Evolutionary conservation across 1,140 invertebrate species (phyloP).

Genomic region (Leguminivora glycinivorella): DNA sequence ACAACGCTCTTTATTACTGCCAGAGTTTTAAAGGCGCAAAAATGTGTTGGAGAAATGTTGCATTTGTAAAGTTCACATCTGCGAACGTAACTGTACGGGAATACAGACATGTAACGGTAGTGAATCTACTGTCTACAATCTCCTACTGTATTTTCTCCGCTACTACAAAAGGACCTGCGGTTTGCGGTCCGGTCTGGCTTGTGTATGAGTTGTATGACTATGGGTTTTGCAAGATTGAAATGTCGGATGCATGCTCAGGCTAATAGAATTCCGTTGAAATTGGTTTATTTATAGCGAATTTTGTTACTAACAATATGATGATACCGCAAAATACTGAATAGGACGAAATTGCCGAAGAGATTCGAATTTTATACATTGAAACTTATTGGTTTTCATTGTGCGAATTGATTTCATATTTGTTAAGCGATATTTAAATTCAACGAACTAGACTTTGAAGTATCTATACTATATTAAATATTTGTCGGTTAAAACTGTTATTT

Average conservation of each 20-base stretch:
- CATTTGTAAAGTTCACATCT: no score
- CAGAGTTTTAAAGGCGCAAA: no score
- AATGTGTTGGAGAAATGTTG: no score
- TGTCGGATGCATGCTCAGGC: conserved; percentile 45
- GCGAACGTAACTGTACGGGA: no score
- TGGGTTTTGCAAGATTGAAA: conserved; percentile 55
- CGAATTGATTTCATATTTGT: not conserved
- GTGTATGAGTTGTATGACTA: conserved; percentile 46
- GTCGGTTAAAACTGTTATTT: no score
- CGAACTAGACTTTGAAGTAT: no score
- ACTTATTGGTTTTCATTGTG: not conserved
- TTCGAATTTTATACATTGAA: not conserved
- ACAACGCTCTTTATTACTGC: no score
- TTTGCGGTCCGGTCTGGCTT: conserved; percentile 52
- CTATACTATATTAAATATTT: no score
- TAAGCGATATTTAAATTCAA: not conserved
- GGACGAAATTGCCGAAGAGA: not conserved
- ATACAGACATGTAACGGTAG: no score
- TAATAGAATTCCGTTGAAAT: conserved; percentile 34
- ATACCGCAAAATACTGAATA: conserved; percentile 5
- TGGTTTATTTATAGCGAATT: not conserved
- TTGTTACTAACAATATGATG: conserved; percentile 2
- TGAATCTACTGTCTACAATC: not conserved
- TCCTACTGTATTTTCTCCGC: not conserved
- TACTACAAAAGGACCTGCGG: conserved; percentile 29